phyloP scores from a whole-genome alignment of 1,140 invertebrate species.

The Euura lappo region DNA sequence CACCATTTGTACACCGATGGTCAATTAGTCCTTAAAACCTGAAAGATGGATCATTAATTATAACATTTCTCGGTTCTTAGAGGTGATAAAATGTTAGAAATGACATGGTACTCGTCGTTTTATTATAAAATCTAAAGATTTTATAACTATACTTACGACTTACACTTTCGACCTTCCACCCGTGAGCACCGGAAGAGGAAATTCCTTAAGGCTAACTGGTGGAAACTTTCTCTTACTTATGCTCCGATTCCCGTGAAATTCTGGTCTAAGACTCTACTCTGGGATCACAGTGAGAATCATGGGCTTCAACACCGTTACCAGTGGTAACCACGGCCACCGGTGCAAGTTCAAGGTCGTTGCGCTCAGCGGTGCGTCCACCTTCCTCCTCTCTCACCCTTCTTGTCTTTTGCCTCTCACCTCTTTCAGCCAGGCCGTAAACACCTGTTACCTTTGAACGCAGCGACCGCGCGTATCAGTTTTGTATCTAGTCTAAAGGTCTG shows the following conservation, averaged over 20 bases:
- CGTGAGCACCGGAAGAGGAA: too few species aligned
- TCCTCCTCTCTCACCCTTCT: conserved; percentile 22
- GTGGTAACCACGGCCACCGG: conserved; percentile 10
- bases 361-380: conserved; percentile 33
- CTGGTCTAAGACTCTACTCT: background rate
- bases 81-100: too few species aligned
- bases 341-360: conserved; percentile 53
- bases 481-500: conserved; percentile 14
- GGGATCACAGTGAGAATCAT: background rate
- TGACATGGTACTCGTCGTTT: too few species aligned
- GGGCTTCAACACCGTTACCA: background rate
- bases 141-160: too few species aligned
- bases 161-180: too few species aligned
- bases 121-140: too few species aligned
- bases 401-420: conserved; percentile 22
- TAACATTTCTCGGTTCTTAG: too few species aligned
- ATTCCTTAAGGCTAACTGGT: background rate
- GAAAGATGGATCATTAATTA: too few species aligned
- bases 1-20: too few species aligned
- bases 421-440: conserved; percentile 1
- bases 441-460: conserved; percentile 10
- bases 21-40: too few species aligned
- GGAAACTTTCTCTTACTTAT: background rate
- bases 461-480: background rate
- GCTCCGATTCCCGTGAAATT: background rate